Evolutionary conservation across 1,140 invertebrate genomes (phyloP), one percentile per base, ranked within the genome.

Genomic region (Drosophila santomea): DNA sequence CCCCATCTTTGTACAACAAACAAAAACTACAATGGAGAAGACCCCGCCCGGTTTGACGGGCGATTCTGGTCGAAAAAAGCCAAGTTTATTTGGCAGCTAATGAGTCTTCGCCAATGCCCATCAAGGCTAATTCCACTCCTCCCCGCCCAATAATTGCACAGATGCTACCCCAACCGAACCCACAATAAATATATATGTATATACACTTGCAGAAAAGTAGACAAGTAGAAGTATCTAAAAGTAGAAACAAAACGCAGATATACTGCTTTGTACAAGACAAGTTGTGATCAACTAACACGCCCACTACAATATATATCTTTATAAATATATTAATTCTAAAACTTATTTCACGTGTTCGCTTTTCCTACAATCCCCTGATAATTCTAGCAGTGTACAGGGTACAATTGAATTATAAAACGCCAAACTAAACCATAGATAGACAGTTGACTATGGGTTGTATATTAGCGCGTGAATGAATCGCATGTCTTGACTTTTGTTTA

Each of bases 401-500:
- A 52, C 45, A 68, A 64, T 67, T 64, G 48, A 59, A 52, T 72
- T 43, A 38, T 20, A 54, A 38, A 38, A 52, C 52, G 45, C 15
- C 56, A 43, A 55, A 72, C 23, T 52, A 20, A 41, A 44, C 48
- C 47, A 72, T 63, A 54, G 45, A 63, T 59, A 47, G 45, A 45
- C 47, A 59, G 47, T 60, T 69, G 43, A 71, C 43, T 55, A 43
- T 23, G 62, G 43, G 17, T 20, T 41, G 35, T 23, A 52, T 85
- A 77, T 77, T 77, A 80, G 59, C 77, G 84, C 69, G 80, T 89
- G 73, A 89, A 84, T 84, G 84, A 89, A 74, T 89, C 80, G 84
- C 84, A 89, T 84, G 85, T 84, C 85, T 89, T 78, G 76, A 39
- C 38, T 88, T 78, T 86, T 83, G 64, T 74, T 84, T 78, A 89